phyloP scores from a whole-genome alignment of 2,113 vertebrate species.

The Stercorarius parasiticus region DNA sequence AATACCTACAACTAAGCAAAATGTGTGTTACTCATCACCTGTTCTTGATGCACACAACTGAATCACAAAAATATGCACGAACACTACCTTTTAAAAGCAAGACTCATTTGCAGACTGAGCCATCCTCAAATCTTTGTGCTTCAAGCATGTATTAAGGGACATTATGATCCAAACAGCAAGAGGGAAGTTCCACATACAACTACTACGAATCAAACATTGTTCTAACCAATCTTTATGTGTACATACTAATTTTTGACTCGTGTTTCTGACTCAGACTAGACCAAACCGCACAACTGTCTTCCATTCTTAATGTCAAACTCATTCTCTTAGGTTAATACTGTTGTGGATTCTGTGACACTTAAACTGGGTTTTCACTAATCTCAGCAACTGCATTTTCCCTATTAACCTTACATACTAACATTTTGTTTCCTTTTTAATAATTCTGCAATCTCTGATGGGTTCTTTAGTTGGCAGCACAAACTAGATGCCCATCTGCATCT shows the following conservation, averaged over 20 bases:
- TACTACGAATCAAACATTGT: not conserved
- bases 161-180: not conserved
- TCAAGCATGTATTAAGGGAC: not conserved
- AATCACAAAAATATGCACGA: not conserved
- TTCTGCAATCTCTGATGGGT: not conserved
- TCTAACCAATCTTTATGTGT: not conserved
- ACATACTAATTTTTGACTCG: not conserved
- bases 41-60: not conserved
- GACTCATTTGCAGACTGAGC: not conserved
- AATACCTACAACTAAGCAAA: not conserved
- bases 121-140: not conserved
- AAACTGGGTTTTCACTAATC: not conserved
- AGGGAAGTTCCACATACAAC: not conserved
- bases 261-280: not conserved
- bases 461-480: not conserved
- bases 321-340: not conserved
- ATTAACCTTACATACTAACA: not conserved
- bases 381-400: not conserved
- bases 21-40: not conserved
- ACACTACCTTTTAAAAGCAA: not conserved
- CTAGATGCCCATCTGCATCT: not conserved
- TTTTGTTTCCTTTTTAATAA: not conserved
- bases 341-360: not conserved
- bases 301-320: not conserved
- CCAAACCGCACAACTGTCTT: not conserved